Percentiles rank a stretch among this genome's conserved stretches.
These are phyloP conservation scores for Salpingus planirostris DNA, from an alignment of 2,888 invertebrate genomes.

Conservation along the genomic window DNA sequence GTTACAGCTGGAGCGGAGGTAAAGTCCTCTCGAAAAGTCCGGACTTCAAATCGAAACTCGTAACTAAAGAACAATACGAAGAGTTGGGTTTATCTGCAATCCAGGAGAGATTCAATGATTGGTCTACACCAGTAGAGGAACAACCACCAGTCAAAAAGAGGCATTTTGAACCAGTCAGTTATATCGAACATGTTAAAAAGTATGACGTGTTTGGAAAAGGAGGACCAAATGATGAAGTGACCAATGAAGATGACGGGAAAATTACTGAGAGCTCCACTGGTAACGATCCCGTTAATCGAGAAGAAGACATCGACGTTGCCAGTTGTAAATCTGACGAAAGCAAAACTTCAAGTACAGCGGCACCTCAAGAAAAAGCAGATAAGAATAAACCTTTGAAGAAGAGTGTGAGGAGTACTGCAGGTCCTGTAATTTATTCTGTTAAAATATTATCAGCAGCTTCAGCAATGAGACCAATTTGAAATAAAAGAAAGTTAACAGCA, in stretches of 20 bases:
- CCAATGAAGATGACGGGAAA: slow-evolving; percentile 2
- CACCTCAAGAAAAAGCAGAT: neutral
- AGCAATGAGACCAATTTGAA: slow-evolving; percentile 1
- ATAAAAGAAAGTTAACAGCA: no score
- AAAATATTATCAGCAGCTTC: slow-evolving; percentile 8
- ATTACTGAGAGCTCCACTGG: neutral
- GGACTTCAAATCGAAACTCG: slow-evolving; percentile 60
- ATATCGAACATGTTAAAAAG: slow-evolving; percentile 18
- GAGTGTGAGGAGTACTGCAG: slow-evolving; percentile 3
- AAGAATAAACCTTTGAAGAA: slow-evolving; percentile 8
- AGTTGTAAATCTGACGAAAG: neutral
- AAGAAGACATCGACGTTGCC: no score
- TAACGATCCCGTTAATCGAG: slow-evolving; percentile 1
- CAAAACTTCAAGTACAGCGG: no score
- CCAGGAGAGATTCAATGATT: slow-evolving; percentile 48
- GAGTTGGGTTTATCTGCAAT: slow-evolving; percentile 66
- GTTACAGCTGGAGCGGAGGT: slow-evolving; percentile 87
- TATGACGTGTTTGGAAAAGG: slow-evolving; percentile 17
- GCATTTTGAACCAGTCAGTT: slow-evolving; percentile 10
- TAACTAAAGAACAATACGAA: slow-evolving; percentile 81
- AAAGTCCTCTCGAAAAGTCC: slow-evolving; percentile 63
- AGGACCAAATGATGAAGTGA: slow-evolving; percentile 8
- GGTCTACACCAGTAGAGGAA: slow-evolving; percentile 15
- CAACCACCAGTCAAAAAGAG: slow-evolving; percentile 2
- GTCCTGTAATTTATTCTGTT: slow-evolving; percentile 9